These are phyloP conservation scores for Adrianichthys oophorus DNA, from an alignment of 2,797 vertebrate genomes.

Conservation along the genomic window DNA sequence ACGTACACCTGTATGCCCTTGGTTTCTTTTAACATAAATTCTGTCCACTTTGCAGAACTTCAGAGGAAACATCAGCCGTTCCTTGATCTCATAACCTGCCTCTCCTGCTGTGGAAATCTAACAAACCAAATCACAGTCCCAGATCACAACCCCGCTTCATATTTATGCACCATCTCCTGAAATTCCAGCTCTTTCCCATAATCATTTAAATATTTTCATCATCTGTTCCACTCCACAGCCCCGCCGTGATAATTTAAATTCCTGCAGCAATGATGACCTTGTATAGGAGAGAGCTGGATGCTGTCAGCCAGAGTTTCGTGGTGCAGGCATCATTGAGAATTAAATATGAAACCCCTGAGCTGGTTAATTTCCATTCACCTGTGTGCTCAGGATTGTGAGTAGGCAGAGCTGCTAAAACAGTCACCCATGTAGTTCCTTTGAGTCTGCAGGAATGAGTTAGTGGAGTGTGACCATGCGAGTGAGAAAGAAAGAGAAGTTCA, in stretches of 20 bases:
- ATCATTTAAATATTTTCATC: constrained; percentile 62
- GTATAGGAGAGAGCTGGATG: constrained; percentile 20
- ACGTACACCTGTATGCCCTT: not conserved
- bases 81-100: constrained; percentile 31
- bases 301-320: constrained; percentile 33
- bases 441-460: constrained; percentile 2
- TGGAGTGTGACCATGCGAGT: constrained; percentile 4
- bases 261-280: constrained; percentile 43
- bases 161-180: constrained; percentile 32
- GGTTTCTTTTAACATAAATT: constrained; percentile 18
- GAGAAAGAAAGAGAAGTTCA: constrained; percentile 8
- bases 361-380: constrained; percentile 32
- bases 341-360: constrained; percentile 28
- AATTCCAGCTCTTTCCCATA: constrained; percentile 59
- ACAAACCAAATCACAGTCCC: constrained; percentile 37
- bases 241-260: constrained; percentile 29
- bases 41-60: constrained; percentile 17
- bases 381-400: constrained; percentile 4
- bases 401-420: constrained; percentile 20
- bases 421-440: constrained; percentile 1
- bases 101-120: constrained; percentile 18
- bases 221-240: constrained; percentile 50
- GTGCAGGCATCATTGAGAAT: constrained; percentile 30
- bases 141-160: constrained; percentile 43
- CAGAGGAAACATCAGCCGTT: constrained; percentile 2